Evolutionary conservation across 2,113 vertebrate genomes (phyloP), one percentile per base, ranked within the genome.

Genomic region (Callopanchax toddi): DNA sequence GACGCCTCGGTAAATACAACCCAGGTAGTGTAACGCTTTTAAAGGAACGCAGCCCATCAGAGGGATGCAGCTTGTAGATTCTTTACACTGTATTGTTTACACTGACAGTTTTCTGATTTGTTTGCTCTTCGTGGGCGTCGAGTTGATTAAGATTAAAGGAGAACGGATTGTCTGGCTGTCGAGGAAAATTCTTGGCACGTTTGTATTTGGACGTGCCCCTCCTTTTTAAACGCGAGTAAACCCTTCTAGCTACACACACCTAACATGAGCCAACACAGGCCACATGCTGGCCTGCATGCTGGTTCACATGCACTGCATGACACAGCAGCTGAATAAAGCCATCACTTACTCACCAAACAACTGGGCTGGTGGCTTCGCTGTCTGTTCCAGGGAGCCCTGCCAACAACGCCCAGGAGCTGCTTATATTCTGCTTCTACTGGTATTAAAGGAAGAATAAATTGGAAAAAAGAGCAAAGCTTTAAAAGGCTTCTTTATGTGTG

Each of bases 71-170:
- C 78, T 74, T 81, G 85, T 59, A 59, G 81, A 74, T 76, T 82
- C 78, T 87, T 87, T 80, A 74, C 71, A 83, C 69, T 85, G 80
- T 72, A 82, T 86, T 89, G 84, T 89, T 74, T 52, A 49, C 29
- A 4, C 55, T 79, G 82, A 85, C 82, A 79, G 71, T 77, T 83
- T 85, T 80, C 71, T 75, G 69, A 78, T 84, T 78, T 84, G 87
- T 86, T 83, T 85, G 80, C 82, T 67, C 78, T 85, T 82, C 76
- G 77, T 65, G 82, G 83, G 81, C 74, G 77, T 88, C 84, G 86
- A 83, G 87, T 75, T 87, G 85, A 91, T 88, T 85, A 75, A 83
- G 87, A 90, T 89, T 89, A 86, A 73, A 84, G 81, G 74, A 79
- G 70, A 75, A 79, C 4, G 55, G 78, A 73, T 86, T 84, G 85